Base-by-base conservation (phyloP, 2,888 invertebrate genomes). In the Philereme transversata region DNA sequence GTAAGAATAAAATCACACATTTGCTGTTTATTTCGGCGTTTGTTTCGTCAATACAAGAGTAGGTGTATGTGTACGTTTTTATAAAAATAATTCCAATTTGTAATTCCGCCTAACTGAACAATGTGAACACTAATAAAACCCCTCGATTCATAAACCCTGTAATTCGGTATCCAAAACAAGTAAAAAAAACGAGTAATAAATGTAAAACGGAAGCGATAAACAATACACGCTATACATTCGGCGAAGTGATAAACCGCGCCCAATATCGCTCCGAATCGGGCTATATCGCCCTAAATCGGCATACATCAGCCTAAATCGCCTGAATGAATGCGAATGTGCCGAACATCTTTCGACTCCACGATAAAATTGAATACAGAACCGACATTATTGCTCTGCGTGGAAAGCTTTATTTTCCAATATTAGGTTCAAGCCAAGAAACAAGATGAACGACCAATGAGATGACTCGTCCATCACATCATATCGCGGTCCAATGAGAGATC, bases 121-220 rank as follows among this genome's bases (percentile, higher is more conserved):
- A 44, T 52, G 52, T 56, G 59, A 56, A 59, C 49, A 53, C 48
- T 52, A 56, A 62, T 63, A 56, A 59, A 59, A 59, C 9, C 56
- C 38, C 11, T 56, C 58, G 44, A 59, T 52, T 59, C 59, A 59
- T 63, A 57, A 56, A 59, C 59, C 52, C 51, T 48, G 63, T 63
- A 59, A 63, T 59, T 53, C 59, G 59, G 56, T 63, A 52, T 62
- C 52, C 59, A n/a, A 63, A 63, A 59, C 63, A 63, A 59, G 63
- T 63, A 63, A 65, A 62, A 70, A 70, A 70, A 70, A 60, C 55
- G 66, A 57, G 60, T 56, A 62, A 67, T 70, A 70, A 70, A 70
- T 70, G 67, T 68, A 70, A 67, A 70, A 53, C 63, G 68, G 68
- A 65, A 65, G 52, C 61, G 43, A 62, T 65, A 67, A 68, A 67